Percentiles rank a stretch among this genome's conserved stretches.
These are phyloP conservation scores for Phallusia fumigata DNA, from an alignment of 23 tunicate species.

Conservation along the genomic window DNA sequence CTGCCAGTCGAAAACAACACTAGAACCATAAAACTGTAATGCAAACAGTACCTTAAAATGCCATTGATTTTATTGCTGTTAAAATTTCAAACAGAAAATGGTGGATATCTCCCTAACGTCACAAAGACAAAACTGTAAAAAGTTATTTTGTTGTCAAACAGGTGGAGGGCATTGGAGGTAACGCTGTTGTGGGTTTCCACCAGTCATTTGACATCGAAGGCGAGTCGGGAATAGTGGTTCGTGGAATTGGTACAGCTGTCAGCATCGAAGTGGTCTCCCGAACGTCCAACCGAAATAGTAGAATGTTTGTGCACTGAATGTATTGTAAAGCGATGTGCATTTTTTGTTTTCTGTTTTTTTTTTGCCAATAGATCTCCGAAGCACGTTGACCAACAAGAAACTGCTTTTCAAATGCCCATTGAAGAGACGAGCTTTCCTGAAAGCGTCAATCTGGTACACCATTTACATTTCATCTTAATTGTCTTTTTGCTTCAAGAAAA, in stretches of 20 bases:
- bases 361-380: neutral
- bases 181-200: conserved; percentile 83
- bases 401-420: neutral
- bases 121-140: too few species aligned
- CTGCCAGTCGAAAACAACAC: too few species aligned
- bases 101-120: too few species aligned
- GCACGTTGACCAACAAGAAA: neutral
- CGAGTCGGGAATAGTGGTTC: conserved; percentile 84
- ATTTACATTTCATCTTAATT: too few species aligned
- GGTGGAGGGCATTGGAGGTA: conserved; percentile 82
- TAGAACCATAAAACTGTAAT: too few species aligned
- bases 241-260: conserved; percentile 90
- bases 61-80: too few species aligned
- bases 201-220: conserved; percentile 86
- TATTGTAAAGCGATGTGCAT: too few species aligned
- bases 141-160: neutral
- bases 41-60: too few species aligned
- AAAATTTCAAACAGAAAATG: too few species aligned
- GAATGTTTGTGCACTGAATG: neutral
- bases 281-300: neutral
- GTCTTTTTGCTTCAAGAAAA: too few species aligned
- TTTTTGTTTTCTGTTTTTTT: too few species aligned
- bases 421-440: neutral
- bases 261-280: conserved; percentile 21
- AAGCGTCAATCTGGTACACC: neutral